phyloP scores from a whole-genome alignment of 2,888 invertebrate genomes.

The Eupithecia abbreviata region DNA sequence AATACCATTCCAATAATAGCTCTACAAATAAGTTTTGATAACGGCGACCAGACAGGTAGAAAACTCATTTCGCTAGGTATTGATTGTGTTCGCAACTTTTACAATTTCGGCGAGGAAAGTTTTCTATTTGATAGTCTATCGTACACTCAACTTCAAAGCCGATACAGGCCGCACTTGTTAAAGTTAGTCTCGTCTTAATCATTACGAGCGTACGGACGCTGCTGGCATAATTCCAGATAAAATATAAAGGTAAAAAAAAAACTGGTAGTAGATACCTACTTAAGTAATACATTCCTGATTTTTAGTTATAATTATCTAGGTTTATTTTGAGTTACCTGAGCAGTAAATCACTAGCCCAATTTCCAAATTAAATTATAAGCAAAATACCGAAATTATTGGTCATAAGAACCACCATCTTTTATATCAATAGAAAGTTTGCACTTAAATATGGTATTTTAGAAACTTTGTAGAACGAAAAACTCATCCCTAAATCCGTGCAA shows the following conservation, averaged over 20 bases:
- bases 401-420: not conserved
- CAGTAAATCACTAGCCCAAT: not conserved
- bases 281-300: not conserved
- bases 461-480: not conserved
- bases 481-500: not conserved
- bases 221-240: constrained; percentile 11
- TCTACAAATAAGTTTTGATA: constrained; percentile 3
- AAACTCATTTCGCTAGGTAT: constrained; percentile 30
- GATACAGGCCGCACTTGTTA: constrained; percentile 34
- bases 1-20: not conserved
- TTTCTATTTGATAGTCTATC: constrained; percentile 43
- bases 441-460: not conserved
- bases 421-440: not conserved
- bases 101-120: constrained; percentile 40
- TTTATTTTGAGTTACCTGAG: not conserved
- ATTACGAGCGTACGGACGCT: constrained; percentile 15
- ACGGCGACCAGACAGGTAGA: constrained; percentile 26
- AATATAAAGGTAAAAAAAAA: not conserved
- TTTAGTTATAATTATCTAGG: not conserved
- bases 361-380: not conserved
- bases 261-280: not conserved
- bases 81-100: constrained; percentile 40
- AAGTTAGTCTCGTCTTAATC: constrained; percentile 36
- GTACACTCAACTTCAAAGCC: constrained; percentile 35
- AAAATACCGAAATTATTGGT: not conserved